phyloP scores from a whole-genome alignment of 2,888 invertebrate genomes.

The Automeris io region DNA sequence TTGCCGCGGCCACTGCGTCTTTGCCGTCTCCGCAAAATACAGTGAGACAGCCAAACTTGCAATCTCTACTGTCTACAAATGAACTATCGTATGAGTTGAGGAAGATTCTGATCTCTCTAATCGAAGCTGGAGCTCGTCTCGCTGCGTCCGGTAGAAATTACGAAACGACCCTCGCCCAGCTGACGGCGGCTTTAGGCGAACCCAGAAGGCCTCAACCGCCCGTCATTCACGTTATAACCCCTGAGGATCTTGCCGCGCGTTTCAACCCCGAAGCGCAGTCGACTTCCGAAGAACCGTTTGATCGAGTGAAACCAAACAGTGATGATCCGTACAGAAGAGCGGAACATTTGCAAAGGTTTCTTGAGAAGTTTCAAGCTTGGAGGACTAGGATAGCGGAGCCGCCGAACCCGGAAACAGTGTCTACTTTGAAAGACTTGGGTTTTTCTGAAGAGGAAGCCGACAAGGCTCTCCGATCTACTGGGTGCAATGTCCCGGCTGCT shows the following conservation, averaged over 20 bases:
- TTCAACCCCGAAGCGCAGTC: constrained; percentile 25
- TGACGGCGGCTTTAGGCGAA: constrained; percentile 56
- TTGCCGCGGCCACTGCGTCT: constrained; percentile 61
- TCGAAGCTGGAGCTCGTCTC: constrained; percentile 62
- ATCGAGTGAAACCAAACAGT: constrained; percentile 13
- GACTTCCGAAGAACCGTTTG: constrained; percentile 16
- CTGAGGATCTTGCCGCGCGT: constrained; percentile 54
- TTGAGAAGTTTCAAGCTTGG: constrained; percentile 63
- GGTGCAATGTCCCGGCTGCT: constrained; percentile 62
- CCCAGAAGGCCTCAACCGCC: constrained; percentile 35
- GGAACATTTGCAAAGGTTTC: constrained; percentile 51
- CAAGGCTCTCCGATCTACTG: constrained; percentile 48
- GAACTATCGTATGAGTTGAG: constrained; percentile 57
- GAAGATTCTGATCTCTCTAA: constrained; percentile 62
- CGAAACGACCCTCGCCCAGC: constrained; percentile 50
- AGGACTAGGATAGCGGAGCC: constrained; percentile 45
- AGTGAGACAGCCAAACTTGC: constrained; percentile 56
- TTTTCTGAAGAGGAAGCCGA: constrained; percentile 51
- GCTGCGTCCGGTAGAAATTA: constrained; percentile 62
- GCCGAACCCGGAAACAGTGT: constrained; percentile 46
- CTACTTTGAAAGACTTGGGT: constrained; percentile 50
- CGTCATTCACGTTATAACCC: constrained; percentile 55
- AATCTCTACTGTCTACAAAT: constrained; percentile 61
- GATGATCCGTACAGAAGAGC: constrained; percentile 44
- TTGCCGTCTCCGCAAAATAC: constrained; percentile 45